Percentiles rank a stretch among this genome's conserved stretches.
Evolutionary conservation across 2,888 invertebrate species (phyloP).

Genomic region (Craniophora ligustri): DNA sequence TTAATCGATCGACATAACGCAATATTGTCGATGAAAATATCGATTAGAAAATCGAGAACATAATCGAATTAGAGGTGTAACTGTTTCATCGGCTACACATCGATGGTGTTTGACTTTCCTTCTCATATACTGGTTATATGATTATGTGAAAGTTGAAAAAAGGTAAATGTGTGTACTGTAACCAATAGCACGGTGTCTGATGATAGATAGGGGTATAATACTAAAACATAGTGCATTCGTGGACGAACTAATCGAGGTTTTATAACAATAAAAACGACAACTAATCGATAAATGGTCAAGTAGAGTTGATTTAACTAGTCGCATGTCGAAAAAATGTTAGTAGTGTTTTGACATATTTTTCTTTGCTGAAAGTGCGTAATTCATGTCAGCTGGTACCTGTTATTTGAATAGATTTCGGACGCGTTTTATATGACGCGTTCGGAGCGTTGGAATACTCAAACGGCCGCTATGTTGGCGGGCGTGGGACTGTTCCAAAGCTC

Average conservation of each 20-base stretch:
- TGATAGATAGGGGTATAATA: constrained; percentile 80
- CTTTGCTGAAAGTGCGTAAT: constrained; percentile 89
- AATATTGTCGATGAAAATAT: constrained; percentile 42
- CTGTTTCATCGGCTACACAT: constrained; percentile 60
- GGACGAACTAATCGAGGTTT: constrained; percentile 83
- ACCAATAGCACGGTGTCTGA: constrained; percentile 73
- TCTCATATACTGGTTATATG: constrained; percentile 82
- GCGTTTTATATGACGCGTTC: constrained; percentile 49
- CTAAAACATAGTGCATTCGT: constrained; percentile 86
- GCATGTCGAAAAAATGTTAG: constrained; percentile 88
- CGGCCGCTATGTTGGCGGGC: constrained; percentile 65
- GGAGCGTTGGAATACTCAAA: constrained; percentile 81
- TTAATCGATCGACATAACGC: constrained; percentile 21
- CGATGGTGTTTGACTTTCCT: constrained; percentile 68
- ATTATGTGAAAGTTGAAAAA: constrained; percentile 66
- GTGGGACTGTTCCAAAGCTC: constrained; percentile 82
- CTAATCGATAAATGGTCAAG: constrained; percentile 87
- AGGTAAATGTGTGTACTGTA: constrained; percentile 61
- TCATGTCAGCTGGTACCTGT: constrained; percentile 88
- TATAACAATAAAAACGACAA: constrained; percentile 78
- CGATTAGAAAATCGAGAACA: constrained; percentile 28
- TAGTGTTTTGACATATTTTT: constrained; percentile 90
- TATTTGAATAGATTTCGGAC: constrained; percentile 71
- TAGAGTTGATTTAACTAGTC: constrained; percentile 89
- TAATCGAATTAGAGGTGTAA: constrained; percentile 49